Evolutionary conservation across 1,140 invertebrate genomes (phyloP).

Genomic region (Galleria mellonella): DNA sequence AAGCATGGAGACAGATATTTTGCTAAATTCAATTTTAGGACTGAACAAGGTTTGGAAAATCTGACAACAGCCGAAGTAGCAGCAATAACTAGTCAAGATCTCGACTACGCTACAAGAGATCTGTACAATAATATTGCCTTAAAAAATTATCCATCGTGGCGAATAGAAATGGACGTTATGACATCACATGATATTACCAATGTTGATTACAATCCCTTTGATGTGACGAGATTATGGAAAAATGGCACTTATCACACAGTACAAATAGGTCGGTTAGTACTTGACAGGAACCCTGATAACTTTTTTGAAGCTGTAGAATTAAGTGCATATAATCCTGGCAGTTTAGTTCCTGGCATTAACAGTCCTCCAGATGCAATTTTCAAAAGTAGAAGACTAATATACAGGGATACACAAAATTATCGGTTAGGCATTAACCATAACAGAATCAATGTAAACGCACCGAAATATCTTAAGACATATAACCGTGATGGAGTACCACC

Average conservation of each 20-base stretch:
- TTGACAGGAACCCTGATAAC: slow-evolving; percentile 86
- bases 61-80: slow-evolving; percentile 75
- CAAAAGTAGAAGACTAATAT: slow-evolving; percentile 88
- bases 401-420: slow-evolving; percentile 89
- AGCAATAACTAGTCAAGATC: slow-evolving; percentile 75
- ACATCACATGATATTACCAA: slow-evolving; percentile 60
- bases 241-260: slow-evolving; percentile 10
- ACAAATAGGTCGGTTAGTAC: slow-evolving; percentile 85
- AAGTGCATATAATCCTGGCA: slow-evolving; percentile 87
- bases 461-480: slow-evolving; percentile 76
- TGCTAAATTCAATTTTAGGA: slow-evolving; percentile 83
- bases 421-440: slow-evolving; percentile 88
- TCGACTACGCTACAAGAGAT: slow-evolving; percentile 82
- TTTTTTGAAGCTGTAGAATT: slow-evolving; percentile 91
- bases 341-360: slow-evolving; percentile 89
- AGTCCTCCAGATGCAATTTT: slow-evolving; percentile 90
- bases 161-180: slow-evolving; percentile 74
- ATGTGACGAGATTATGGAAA: slow-evolving; percentile 80
- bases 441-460: slow-evolving; percentile 90
- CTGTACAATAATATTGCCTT: slow-evolving; percentile 82
- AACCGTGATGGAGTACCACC: slow-evolving; percentile 88
- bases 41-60: slow-evolving; percentile 81
- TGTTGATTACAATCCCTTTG: slow-evolving; percentile 76
- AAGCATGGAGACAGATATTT: slow-evolving; percentile 71
- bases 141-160: slow-evolving; percentile 71